Evolutionary conservation across 2,797 vertebrate species (phyloP).

Genomic region (Sebastiscus albofasciatus): DNA sequence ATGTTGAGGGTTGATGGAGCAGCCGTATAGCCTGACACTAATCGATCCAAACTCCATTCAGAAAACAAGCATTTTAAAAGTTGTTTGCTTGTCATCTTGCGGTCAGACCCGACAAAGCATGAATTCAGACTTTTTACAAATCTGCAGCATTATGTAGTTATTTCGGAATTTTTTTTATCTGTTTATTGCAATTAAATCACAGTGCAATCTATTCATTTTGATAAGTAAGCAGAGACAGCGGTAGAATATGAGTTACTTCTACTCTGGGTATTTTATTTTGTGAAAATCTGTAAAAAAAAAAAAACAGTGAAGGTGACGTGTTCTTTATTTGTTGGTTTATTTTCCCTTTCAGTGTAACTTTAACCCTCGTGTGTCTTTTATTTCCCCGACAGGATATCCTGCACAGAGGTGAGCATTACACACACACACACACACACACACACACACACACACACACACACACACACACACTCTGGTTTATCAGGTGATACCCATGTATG

Average conservation of each 20-base stretch:
- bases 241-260: neutral
- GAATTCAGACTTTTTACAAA: no score
- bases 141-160: no score
- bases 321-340: neutral
- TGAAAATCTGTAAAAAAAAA: neutral
- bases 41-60: no score
- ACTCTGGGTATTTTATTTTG: neutral
- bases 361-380: conserved; percentile 32
- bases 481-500: conserved; percentile 1
- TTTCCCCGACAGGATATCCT: conserved; percentile 58
- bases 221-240: neutral
- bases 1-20: no score
- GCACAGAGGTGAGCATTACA: conserved; percentile 58
- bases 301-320: neutral
- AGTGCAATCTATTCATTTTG: no score
- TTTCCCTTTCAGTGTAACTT: conserved; percentile 31
- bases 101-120: no score
- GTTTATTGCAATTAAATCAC: no score
- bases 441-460: conserved; percentile 8
- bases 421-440: conserved; percentile 9
- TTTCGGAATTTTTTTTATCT: no score
- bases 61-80: no score
- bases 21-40: no score
- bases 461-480: neutral
- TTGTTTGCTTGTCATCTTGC: no score